Percentiles rank a stretch among this genome's conserved stretches.
Conservation (phyloP, 2,888 invertebrate genomes). For the Syritta pipiens region DNA sequence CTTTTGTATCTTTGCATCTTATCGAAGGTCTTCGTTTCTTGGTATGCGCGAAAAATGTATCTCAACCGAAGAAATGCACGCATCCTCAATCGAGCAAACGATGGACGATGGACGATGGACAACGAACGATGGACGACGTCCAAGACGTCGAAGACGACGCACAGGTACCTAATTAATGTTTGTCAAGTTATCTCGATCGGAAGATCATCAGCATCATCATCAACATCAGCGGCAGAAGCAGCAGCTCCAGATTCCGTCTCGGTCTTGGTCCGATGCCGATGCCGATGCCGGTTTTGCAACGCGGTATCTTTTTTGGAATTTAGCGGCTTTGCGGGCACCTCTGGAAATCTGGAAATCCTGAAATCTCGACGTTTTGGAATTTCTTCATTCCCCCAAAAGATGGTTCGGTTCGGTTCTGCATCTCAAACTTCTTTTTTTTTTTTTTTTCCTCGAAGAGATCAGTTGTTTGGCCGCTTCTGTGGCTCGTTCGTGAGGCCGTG, state of each 20-base stretch:
- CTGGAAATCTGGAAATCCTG: conserved; percentile 26
- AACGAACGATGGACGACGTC: conserved; percentile 1
- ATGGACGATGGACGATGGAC: neutral
- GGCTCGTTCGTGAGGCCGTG: conserved; percentile 55
- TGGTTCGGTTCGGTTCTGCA: too few relatives aligned
- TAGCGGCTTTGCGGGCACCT: conserved; percentile 32
- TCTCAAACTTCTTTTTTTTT: neutral
- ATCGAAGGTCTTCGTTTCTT: conserved; percentile 16
- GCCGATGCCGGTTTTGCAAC: too few relatives aligned
- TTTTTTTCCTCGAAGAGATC: neutral
- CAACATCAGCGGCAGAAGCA: conserved; percentile 45
- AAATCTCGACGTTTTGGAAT: conserved; percentile 37
- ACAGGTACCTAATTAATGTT: conserved; percentile 69
- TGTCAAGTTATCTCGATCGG: conserved; percentile 69
- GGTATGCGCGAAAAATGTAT: conserved; percentile 50
- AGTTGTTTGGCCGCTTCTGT: conserved; percentile 42
- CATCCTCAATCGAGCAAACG: too few relatives aligned
- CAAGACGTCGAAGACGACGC: conserved; percentile 53
- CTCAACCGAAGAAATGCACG: conserved; percentile 55
- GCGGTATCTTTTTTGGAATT: conserved; percentile 42
- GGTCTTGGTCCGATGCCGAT: too few relatives aligned
- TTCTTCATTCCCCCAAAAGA: neutral
- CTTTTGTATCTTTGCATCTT: conserved; percentile 59
- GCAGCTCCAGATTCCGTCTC: too few relatives aligned
- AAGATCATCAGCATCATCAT: conserved; percentile 56